phyloP scores from a whole-genome alignment of 2,113 vertebrate species.

The Notarius quadriscutis region DNA sequence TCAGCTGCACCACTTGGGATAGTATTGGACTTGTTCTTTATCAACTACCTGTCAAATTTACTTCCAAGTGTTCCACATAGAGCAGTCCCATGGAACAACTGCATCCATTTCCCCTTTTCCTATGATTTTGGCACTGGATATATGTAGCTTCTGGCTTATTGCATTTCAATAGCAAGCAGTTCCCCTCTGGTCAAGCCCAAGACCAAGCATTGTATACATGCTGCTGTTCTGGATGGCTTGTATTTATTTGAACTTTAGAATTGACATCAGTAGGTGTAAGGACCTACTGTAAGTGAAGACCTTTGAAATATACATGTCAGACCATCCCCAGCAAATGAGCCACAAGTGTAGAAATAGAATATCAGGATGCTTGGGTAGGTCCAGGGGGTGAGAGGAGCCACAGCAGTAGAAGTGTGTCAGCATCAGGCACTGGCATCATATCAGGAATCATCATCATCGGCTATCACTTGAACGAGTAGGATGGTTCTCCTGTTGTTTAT shows the following conservation, averaged over 20 bases:
- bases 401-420: too few species aligned
- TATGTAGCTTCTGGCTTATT: background rate
- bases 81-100: background rate
- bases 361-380: background rate
- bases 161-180: background rate
- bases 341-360: background rate
- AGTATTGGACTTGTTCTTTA: background rate
- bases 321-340: background rate
- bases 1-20: background rate
- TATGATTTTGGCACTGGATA: background rate
- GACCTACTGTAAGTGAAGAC: background rate
- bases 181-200: background rate
- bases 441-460: too few species aligned
- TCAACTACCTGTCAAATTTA: background rate
- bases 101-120: background rate
- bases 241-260: background rate
- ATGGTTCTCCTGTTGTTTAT: too few species aligned
- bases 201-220: background rate
- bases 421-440: too few species aligned
- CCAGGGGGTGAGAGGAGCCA: too few species aligned
- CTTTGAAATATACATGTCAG: background rate
- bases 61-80: background rate
- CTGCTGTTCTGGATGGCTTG: background rate
- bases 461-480: too few species aligned
- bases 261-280: background rate